Conservation (phyloP, 2,113 vertebrate species). For the Spilogale gracilis region DNA sequence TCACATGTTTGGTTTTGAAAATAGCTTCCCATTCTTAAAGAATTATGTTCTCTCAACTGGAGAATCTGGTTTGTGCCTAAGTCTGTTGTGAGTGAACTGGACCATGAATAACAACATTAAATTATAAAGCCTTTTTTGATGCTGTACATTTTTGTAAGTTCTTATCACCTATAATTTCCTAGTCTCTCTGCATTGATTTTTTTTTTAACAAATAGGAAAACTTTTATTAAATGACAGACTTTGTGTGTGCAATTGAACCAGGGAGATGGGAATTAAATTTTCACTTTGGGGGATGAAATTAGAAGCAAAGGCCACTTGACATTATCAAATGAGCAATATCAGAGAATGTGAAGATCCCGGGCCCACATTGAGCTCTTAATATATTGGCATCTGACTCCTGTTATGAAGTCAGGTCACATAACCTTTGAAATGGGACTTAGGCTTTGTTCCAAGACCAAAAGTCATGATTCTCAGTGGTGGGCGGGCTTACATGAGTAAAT, state of each 20-base stretch:
- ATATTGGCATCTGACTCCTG: neutral
- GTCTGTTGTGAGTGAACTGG: neutral
- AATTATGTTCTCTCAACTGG: neutral
- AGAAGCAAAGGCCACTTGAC: neutral
- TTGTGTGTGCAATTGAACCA: neutral
- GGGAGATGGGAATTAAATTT: neutral
- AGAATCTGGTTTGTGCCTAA: neutral
- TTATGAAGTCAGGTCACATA: neutral
- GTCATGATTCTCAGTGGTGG: neutral
- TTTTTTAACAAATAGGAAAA: neutral
- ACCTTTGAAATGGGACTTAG: neutral
- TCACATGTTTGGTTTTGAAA: neutral
- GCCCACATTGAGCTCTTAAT: neutral
- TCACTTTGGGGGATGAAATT: conserved; percentile 3
- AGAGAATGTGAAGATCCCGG: neutral
- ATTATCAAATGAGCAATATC: neutral
- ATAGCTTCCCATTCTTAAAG: neutral
- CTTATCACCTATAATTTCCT: neutral
- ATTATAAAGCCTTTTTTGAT: neutral
- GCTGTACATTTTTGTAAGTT: neutral
- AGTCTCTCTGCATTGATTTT: neutral
- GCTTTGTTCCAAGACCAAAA: neutral
- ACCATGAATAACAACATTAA: neutral
- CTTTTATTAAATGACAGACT: neutral
- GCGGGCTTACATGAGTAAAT: neutral